phyloP scores from a whole-genome alignment of 2,113 vertebrate genomes.

The Mus pahari region DNA sequence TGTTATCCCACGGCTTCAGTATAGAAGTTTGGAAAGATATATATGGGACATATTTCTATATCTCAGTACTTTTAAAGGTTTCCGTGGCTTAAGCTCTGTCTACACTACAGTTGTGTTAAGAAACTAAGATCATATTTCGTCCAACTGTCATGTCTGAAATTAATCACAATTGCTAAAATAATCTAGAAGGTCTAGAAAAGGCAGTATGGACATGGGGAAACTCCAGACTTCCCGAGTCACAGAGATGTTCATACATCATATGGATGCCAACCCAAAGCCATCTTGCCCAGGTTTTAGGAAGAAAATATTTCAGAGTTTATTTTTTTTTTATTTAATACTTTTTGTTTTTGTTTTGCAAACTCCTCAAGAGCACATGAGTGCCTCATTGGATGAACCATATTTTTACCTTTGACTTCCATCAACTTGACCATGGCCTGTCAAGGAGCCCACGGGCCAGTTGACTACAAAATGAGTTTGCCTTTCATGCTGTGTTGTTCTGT shows the following conservation, averaged over 20 bases:
- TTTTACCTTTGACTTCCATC: conserved; percentile 44
- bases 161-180: background rate
- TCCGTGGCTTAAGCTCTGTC: background rate
- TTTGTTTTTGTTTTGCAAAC: background rate
- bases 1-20: background rate
- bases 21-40: background rate
- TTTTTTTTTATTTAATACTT: background rate
- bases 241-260: background rate
- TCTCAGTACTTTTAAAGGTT: no score
- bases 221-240: background rate
- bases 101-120: background rate
- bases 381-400: background rate
- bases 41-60: background rate
- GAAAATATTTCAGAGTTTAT: background rate
- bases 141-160: background rate
- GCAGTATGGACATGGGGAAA: background rate
- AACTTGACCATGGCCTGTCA: conserved; percentile 1
- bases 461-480: conserved; percentile 79
- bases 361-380: background rate
- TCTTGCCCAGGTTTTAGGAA: background rate
- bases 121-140: background rate
- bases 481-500: conserved; percentile 78
- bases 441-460: background rate
- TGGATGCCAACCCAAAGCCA: background rate
- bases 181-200: background rate